A percentile compares a stretch with the other conserved stretches of the same genome.
phyloP scores from a whole-genome alignment of 2,888 invertebrate genomes.

The Galeruca laticollis region DNA sequence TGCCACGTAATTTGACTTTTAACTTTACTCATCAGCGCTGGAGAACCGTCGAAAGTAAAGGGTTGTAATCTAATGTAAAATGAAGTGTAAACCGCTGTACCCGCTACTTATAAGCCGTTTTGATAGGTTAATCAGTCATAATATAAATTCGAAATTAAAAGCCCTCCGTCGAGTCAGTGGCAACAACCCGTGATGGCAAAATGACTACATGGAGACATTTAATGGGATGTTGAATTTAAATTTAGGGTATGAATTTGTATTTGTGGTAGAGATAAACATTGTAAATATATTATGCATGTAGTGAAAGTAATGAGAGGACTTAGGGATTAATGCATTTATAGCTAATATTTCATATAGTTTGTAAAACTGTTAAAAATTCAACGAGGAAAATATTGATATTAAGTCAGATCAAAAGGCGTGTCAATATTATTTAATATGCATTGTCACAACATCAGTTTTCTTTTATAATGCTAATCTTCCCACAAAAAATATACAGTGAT shows the following conservation, averaged over 20 bases:
- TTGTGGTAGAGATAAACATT: constrained; percentile 2
- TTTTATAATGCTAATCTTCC: too few relatives aligned
- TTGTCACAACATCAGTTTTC: too few relatives aligned
- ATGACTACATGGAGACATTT: constrained; percentile 50
- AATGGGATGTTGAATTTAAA: constrained; percentile 35
- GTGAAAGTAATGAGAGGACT: not conserved
- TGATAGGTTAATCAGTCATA: constrained; percentile 56
- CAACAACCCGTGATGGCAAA: constrained; percentile 50
- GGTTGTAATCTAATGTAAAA: constrained; percentile 52
- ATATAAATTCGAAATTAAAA: constrained; percentile 53
- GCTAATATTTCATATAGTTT: not conserved
- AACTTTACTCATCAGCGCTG: not conserved
- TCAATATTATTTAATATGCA: too few relatives aligned
- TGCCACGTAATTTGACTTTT: not conserved
- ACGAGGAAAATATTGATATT: too few relatives aligned
- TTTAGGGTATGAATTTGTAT: constrained; percentile 25
- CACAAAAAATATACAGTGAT: too few relatives aligned
- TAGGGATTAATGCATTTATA: not conserved
- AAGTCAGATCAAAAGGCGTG: too few relatives aligned
- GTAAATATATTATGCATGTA: not conserved
- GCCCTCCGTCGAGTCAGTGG: constrained; percentile 53
- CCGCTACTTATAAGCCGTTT: constrained; percentile 45
- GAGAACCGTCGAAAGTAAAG: constrained; percentile 34
- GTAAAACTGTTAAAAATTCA: too few relatives aligned
- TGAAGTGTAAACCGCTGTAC: constrained; percentile 51